Percentiles rank a stretch among this genome's conserved stretches.
phyloP scores from a whole-genome alignment of 2,888 invertebrate species.

The Theodoxus fluviatilis region DNA sequence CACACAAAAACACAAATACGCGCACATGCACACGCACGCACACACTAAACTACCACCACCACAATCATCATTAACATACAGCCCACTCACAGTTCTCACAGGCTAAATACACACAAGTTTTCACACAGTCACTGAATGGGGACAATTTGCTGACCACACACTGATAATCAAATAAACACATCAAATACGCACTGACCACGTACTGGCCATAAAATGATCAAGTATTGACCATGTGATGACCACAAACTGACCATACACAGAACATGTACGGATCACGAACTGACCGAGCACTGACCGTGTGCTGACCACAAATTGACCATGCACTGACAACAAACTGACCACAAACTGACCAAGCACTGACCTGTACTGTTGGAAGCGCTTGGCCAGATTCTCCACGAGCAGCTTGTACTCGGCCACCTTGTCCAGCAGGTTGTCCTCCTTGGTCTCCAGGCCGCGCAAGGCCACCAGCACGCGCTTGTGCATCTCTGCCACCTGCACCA shows the following conservation, averaged over 20 bases:
- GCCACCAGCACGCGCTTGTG: conserved; percentile 31
- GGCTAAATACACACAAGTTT: not conserved
- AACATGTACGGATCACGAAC: no score
- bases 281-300: not conserved
- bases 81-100: no score
- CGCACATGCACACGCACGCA: not conserved
- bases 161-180: not conserved
- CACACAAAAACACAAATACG: conserved; percentile 5
- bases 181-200: not conserved
- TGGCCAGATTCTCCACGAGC: conserved; percentile 24
- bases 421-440: conserved; percentile 26
- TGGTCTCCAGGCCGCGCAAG: conserved; percentile 27
- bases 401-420: conserved; percentile 27
- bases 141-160: not conserved
- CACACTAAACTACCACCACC: no score
- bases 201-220: not conserved
- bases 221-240: not conserved
- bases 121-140: not conserved
- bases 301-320: not conserved
- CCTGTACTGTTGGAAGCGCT: not conserved
- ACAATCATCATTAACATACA: no score
- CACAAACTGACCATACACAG: not conserved
- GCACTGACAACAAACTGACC: not conserved
- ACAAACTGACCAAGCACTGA: not conserved
- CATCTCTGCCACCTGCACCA: conserved; percentile 31